Conservation (phyloP, 2,888 invertebrate genomes). For the Microchrysa polita region DNA sequence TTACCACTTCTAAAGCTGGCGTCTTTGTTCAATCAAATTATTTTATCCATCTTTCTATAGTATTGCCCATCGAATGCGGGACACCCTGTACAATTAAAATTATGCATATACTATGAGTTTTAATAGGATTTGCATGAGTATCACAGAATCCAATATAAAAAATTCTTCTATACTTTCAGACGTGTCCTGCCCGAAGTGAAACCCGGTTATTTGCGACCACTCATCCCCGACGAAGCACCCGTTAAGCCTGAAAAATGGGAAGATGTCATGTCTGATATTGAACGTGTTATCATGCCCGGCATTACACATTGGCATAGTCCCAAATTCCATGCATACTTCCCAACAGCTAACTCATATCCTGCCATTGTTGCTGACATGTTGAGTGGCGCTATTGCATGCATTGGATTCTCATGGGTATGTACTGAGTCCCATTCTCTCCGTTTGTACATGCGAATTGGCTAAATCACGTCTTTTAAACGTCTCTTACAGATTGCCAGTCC, state of each 20-base stretch:
- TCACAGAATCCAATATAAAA: no score
- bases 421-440: background rate
- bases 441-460: slow-evolving; percentile 7
- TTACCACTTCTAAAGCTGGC: no score
- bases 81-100: no score
- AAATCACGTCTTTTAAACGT: slow-evolving; percentile 6
- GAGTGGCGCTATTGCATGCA: slow-evolving; percentile 93
- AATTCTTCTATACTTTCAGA: slow-evolving; percentile 66
- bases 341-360: slow-evolving; percentile 92
- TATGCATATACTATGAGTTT: no score
- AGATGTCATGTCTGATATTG: slow-evolving; percentile 91
- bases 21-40: no score
- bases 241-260: slow-evolving; percentile 88
- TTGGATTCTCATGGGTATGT: slow-evolving; percentile 95
- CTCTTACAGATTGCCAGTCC: slow-evolving; percentile 84
- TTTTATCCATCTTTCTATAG: no score
- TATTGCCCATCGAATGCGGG: no score
- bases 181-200: slow-evolving; percentile 90
- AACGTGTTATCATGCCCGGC: slow-evolving; percentile 96
- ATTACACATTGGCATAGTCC: slow-evolving; percentile 98
- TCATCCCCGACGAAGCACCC: slow-evolving; percentile 88
- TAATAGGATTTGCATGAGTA: no score
- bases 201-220: slow-evolving; percentile 89
- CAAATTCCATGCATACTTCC: slow-evolving; percentile 94
- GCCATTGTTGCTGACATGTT: slow-evolving; percentile 95